phyloP scores from a whole-genome alignment of 23 tunicate species.

The Ascidia mentula region DNA sequence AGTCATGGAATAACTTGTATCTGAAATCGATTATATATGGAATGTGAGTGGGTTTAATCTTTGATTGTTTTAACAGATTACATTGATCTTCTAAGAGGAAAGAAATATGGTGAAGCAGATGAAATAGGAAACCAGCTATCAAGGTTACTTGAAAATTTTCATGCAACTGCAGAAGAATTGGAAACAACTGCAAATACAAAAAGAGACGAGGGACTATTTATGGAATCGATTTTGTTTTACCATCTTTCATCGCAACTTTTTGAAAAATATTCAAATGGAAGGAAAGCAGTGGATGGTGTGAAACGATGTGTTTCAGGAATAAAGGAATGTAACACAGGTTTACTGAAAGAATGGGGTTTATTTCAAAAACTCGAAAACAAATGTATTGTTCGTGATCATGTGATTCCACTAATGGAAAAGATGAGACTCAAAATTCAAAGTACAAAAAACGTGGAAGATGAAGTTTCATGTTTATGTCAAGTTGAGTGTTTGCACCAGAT shows the following conservation, averaged over 20 bases:
- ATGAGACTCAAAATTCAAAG: neutral
- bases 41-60: no score
- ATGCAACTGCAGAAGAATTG: neutral
- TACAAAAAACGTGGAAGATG: neutral
- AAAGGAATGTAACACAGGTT: neutral
- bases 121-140: neutral
- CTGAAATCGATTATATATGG: no score
- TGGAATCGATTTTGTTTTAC: neutral
- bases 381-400: neutral
- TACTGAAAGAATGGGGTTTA: neutral
- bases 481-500: neutral
- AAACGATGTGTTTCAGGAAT: neutral
- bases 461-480: neutral
- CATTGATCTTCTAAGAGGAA: no score
- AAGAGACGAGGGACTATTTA: neutral
- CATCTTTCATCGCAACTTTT: neutral
- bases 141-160: no score
- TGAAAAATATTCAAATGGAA: neutral
- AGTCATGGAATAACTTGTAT: no score
- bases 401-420: neutral
- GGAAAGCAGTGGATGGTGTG: neutral
- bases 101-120: no score
- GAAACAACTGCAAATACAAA: neutral
- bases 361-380: neutral
- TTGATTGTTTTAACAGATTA: no score